Evolutionary conservation across 2,888 invertebrate species (phyloP).

Genomic region (Lucinisca nassula): DNA sequence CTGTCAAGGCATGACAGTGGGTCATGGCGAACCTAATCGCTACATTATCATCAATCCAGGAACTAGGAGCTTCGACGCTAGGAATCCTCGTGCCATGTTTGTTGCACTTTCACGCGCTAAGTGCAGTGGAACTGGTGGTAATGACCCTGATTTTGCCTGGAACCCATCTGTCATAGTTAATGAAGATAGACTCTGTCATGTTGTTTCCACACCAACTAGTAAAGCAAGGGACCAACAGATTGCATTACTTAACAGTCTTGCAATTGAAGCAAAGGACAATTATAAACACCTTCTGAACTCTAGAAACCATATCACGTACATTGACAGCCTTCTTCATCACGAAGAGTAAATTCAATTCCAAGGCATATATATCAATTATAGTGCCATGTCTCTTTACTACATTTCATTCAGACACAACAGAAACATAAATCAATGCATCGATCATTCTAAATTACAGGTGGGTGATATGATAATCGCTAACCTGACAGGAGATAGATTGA

Average conservation of each 20-base stretch:
- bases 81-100: background rate
- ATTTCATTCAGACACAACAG: no score
- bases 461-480: no score
- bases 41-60: background rate
- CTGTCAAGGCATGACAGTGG: background rate
- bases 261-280: background rate
- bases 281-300: background rate
- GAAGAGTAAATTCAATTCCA: background rate
- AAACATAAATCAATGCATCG: no score
- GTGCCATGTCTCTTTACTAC: no score
- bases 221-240: background rate
- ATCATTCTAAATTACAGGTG: no score
- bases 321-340: background rate
- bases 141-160: background rate
- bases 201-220: background rate
- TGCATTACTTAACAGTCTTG: background rate
- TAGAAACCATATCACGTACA: background rate
- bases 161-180: background rate
- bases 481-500: no score
- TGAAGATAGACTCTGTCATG: background rate
- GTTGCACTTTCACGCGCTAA: background rate
- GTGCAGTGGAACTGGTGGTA: background rate
- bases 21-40: background rate
- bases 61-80: background rate
- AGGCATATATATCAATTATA: no score